Evolutionary conservation across 1,140 invertebrate species (phyloP).

Genomic region (Cylas formicarius): DNA sequence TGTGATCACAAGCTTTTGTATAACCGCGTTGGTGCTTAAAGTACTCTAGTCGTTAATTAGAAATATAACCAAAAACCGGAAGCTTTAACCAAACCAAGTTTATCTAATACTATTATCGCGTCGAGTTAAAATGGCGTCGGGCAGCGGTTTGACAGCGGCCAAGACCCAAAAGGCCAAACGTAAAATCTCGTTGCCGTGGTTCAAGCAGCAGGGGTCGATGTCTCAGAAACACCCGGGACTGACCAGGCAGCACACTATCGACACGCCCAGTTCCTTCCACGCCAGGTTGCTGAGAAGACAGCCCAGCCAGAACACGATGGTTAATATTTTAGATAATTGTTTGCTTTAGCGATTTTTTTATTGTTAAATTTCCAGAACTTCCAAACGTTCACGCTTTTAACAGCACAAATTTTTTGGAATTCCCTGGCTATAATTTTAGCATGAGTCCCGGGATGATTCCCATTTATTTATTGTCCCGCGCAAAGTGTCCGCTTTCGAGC

Average conservation of each 20-base stretch:
- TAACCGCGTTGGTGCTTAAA: slow-evolving; percentile 8
- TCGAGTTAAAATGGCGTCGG: slow-evolving; percentile 25
- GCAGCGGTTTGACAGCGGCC: slow-evolving; percentile 44
- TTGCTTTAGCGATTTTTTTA: not conserved
- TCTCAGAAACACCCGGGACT: slow-evolving; percentile 60
- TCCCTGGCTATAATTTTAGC: too few species aligned
- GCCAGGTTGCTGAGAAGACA: slow-evolving; percentile 55
- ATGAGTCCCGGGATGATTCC: too few species aligned
- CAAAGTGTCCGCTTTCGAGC: too few species aligned
- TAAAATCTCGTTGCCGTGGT: slow-evolving; percentile 85
- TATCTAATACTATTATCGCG: too few species aligned
- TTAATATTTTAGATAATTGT: slow-evolving; percentile 34
- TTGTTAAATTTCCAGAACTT: not conserved
- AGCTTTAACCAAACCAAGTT: not conserved
- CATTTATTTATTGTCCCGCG: too few species aligned
- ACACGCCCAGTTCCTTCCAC: slow-evolving; percentile 76
- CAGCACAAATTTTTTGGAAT: too few species aligned
- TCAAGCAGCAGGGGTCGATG: slow-evolving; percentile 71
- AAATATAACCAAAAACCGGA: not conserved
- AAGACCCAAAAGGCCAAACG: slow-evolving; percentile 59
- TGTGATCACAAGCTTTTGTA: slow-evolving; percentile 22
- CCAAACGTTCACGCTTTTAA: not conserved
- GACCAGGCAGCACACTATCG: slow-evolving; percentile 80
- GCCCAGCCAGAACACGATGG: slow-evolving; percentile 46
- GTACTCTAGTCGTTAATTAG: not conserved